A percentile compares a stretch with the other conserved stretches of the same genome.
phyloP scores from a whole-genome alignment of 2,113 vertebrate genomes.

The Amphiprion ocellaris region DNA sequence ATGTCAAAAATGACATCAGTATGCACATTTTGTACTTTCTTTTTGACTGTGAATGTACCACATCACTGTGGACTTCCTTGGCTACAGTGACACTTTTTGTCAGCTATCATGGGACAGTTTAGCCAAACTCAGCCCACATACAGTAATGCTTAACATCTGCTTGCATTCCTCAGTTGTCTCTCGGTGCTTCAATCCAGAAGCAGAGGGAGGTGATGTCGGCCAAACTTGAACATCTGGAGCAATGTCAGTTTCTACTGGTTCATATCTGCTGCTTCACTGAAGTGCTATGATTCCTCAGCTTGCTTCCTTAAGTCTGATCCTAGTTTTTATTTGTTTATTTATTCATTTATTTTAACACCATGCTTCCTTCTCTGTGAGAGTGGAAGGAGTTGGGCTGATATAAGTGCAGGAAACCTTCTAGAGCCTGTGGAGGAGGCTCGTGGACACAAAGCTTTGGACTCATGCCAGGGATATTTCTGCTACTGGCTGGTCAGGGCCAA shows the following conservation, averaged over 20 bases:
- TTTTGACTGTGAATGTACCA: neutral
- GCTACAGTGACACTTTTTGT: conserved; percentile 30
- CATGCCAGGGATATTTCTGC: conserved; percentile 40
- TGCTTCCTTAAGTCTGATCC: conserved; percentile 12
- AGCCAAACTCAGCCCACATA: conserved; percentile 29
- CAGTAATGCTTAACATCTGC: conserved; percentile 68
- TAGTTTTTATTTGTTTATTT: conserved; percentile 1
- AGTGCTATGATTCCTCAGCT: conserved; percentile 11
- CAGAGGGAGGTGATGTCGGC: conserved; percentile 46
- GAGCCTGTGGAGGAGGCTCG: conserved; percentile 30
- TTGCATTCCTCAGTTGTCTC: conserved; percentile 59
- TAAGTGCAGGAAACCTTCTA: conserved; percentile 27
- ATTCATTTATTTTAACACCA: neutral
- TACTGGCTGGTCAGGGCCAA: conserved; percentile 38
- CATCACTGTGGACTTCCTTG: conserved; percentile 23
- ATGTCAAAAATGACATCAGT: too few species aligned
- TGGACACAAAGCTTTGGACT: conserved; percentile 44
- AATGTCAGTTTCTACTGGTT: conserved; percentile 47
- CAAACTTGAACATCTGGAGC: conserved; percentile 70
- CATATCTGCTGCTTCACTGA: conserved; percentile 7
- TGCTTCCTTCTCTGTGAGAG: neutral
- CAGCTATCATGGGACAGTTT: conserved; percentile 33
- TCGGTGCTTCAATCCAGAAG: conserved; percentile 53
- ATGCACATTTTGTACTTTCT: too few species aligned
- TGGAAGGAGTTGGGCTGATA: conserved; percentile 13